phyloP scores from a whole-genome alignment of 2,888 invertebrate species.

The Meteorus cinctellus region DNA sequence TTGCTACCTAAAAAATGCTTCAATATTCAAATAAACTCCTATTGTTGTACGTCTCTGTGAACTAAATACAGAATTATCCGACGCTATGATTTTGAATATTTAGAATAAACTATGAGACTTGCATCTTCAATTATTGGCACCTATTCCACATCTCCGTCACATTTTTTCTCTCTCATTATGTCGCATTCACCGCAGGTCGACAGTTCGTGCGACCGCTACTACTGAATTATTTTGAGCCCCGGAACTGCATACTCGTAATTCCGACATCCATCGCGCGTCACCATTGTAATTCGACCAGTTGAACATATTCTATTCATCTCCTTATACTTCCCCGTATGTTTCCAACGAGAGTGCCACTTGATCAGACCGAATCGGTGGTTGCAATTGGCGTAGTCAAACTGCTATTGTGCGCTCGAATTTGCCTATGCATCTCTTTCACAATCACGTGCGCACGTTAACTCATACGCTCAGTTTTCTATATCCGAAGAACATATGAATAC shows the following conservation, averaged over 20 bases:
- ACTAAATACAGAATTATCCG: too few species aligned
- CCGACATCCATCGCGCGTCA: constrained; percentile 46
- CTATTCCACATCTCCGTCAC: background rate
- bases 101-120: too few species aligned
- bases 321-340: constrained; percentile 6
- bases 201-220: constrained; percentile 66
- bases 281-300: constrained; percentile 32
- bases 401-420: constrained; percentile 33
- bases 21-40: too few species aligned
- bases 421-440: constrained; percentile 41
- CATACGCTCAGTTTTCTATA: constrained; percentile 8
- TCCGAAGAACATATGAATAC: background rate
- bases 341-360: background rate
- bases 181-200: constrained; percentile 69
- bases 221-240: constrained; percentile 67
- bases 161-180: constrained; percentile 58
- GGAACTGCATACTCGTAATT: constrained; percentile 63
- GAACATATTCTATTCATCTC: constrained; percentile 28
- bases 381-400: constrained; percentile 36
- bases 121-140: too few species aligned
- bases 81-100: too few species aligned
- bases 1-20: too few species aligned
- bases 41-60: too few species aligned
- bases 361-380: constrained; percentile 41
- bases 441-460: constrained; percentile 21